These are phyloP conservation scores for Candidula unifasciata DNA, from an alignment of 2,888 invertebrate genomes.

Conservation along the genomic window DNA sequence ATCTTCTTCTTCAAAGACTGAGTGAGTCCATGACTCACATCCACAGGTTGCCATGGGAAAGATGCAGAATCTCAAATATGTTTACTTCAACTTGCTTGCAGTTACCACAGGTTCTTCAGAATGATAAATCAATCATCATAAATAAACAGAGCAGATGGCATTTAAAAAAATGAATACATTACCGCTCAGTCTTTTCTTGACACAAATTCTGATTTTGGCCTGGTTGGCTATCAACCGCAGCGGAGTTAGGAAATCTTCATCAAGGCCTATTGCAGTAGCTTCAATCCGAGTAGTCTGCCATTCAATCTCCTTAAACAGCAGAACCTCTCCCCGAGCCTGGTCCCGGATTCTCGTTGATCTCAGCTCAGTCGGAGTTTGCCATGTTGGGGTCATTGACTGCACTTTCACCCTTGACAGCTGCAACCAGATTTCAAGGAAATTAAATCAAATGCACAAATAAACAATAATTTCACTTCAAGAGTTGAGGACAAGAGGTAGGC, in stretches of 20 bases:
- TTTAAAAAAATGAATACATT: conserved; percentile 53
- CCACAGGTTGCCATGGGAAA: no score
- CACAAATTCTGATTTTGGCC: conserved; percentile 94
- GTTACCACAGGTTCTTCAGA: no score
- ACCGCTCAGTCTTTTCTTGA: conserved; percentile 95
- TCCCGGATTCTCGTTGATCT: conserved; percentile 94
- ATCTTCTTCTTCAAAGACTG: no score
- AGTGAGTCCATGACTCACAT: no score
- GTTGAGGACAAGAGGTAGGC: no score
- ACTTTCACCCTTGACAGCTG: conserved; percentile 94
- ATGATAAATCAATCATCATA: no score
- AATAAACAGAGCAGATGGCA: no score
- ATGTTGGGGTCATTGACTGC: conserved; percentile 94
- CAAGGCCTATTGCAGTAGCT: conserved; percentile 83
- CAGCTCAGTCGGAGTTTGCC: conserved; percentile 88
- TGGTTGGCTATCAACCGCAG: conserved; percentile 94
- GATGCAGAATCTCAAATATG: no score
- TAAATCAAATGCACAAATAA: no score
- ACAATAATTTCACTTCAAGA: no score
- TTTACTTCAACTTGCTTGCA: no score
- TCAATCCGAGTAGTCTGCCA: conserved; percentile 98
- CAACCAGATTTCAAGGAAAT: no score
- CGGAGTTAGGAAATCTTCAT: conserved; percentile 83
- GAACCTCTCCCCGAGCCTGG: conserved; percentile 89
- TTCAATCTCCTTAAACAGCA: conserved; percentile 94